phyloP scores from a whole-genome alignment of 1,140 invertebrate species.

The Temnothorax longispinosus region DNA sequence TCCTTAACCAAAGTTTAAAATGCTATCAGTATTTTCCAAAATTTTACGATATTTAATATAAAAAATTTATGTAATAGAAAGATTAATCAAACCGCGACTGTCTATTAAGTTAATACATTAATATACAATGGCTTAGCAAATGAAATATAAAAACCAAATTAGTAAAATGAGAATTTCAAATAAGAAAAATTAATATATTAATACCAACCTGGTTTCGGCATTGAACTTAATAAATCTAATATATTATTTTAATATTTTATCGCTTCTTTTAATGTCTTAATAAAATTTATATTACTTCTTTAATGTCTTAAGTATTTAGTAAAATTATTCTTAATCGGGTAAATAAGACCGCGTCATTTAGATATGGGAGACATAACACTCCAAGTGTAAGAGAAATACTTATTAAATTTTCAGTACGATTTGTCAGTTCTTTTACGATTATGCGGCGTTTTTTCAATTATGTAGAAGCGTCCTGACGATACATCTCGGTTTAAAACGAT shows the following conservation, averaged over 20 bases:
- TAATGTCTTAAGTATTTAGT: no score
- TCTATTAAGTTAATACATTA: neutral
- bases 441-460: neutral
- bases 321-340: no score
- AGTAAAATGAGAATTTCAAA: neutral
- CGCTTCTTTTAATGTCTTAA: no score
- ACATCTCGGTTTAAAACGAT: conserved; percentile 2
- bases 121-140: neutral
- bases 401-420: neutral
- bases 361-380: no score
- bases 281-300: no score
- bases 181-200: no score
- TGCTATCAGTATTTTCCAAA: neutral
- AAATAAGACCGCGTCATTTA: no score
- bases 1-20: neutral
- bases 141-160: neutral
- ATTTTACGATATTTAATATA: neutral
- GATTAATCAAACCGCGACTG: neutral
- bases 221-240: no score
- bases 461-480: neutral
- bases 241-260: no score
- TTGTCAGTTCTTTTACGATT: neutral
- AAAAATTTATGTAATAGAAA: neutral
- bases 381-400: neutral
- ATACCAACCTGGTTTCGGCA: no score